Base-by-base conservation (phyloP, 2,113 vertebrate species). In the Tachycineta bicolor region DNA sequence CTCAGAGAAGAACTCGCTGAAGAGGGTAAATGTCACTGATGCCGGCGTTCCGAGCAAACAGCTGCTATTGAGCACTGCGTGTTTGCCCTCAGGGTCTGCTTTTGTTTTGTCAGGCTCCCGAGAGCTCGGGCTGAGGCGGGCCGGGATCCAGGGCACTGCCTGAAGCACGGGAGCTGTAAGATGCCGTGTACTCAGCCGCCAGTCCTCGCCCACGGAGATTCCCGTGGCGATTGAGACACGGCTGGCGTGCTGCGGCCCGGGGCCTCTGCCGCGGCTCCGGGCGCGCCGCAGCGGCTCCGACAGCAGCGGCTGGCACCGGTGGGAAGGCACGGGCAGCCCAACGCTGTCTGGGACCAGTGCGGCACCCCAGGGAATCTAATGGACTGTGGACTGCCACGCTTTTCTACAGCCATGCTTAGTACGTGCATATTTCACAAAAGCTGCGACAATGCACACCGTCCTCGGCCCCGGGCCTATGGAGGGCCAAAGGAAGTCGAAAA, bases 141-240 rank as follows among this genome's bases (percentile, higher is more conserved):
- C 43, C 73, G 34, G 53, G 24, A 80, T 49, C 5, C 49, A 79
- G 63, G 67, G 28, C 55, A 16, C 37, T 24, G 58, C 55, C 58
- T 49, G 84, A 78, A 89, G 46, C 83, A 58, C 64, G 58, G 28
- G 41, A 83, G 8, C 70, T 49, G 29, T 37, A 52, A 43, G 24
- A 76, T 9, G 33, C 25, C 23, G 34, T 31, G 7, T 0, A 6
- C 8, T 39, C 25, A 8, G 8, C 41, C 44, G 56, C 7, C 76
- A 79, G 46, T 11, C 34, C 34, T 65, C 34, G 59, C n/a, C 28
- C 3, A 8, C 17, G 46, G 17, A 73, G 49, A n/a, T 9, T 21
- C 26, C 14, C 0, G 0, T 1, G 15, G 31, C 19, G 49, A 50
- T 29, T 24, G 24, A 62, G 58, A 12, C 2, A 1, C 1, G 4